Base-by-base conservation (phyloP, 2,797 vertebrate genomes). In the Malurus leucopterus region DNA sequence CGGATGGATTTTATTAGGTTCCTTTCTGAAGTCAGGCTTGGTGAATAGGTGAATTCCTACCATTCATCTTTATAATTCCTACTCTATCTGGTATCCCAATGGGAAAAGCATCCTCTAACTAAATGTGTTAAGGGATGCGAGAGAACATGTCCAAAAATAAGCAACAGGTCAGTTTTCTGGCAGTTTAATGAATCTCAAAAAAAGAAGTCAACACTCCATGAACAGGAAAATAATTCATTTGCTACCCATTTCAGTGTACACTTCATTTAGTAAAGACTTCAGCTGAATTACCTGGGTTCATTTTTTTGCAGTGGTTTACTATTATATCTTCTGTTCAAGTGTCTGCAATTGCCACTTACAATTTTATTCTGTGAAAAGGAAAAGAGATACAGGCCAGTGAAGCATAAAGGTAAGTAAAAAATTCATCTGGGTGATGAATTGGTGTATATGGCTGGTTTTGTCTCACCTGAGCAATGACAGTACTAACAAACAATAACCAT, bases 331-430 rank as follows among this genome's bases (percentile, higher is more conserved):
- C 95, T 95, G 89, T 94, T 93, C 59, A 95, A 93, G 95, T 91
- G 58, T 90, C 90, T 94, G 67, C 85, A 93, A 87, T 94, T 94
- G 82, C 55, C 91, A 93, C 84, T 96, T 95, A 95, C 65, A 78
- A 94, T 96, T 97, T 95, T 96, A 95, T 96, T 94, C 95, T 96
- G 93, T 96, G 94, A 96, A 96, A 95, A 86, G 40, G 34, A 72
- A 74, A 95, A 92, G 84, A 96, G 82, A 91, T 67, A 87, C 44
- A 94, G 90, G 96, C 88, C 90, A 94, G 91, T 95, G 94, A 96
- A 97, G 78, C 58, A 84, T 86, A 88, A 94, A 91, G 80, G 91
- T 94, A 95, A 93, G 83, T 90, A 87, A 83, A 88, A 92, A 91
- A 93, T 93, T 94, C 59, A 87, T 84, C 86, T 91, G 62, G 36